Evolutionary conservation across 2,888 invertebrate species (phyloP), one percentile per base, ranked within the genome.

Genomic region (Neoitamus cyanurus): DNA sequence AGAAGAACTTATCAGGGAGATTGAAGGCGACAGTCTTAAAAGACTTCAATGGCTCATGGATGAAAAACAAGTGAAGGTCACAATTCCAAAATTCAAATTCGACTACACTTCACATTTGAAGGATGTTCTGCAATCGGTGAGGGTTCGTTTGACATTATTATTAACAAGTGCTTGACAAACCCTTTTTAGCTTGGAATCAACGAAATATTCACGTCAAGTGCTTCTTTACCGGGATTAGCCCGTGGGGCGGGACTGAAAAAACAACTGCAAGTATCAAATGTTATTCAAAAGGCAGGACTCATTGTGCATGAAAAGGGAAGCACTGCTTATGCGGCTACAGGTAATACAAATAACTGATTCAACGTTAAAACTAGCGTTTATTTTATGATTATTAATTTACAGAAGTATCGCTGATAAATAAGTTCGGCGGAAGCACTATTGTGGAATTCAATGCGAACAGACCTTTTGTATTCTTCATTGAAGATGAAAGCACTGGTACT

Each of bases 401-500:
- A 87, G 94, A 93, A 90, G 92, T 94, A 70, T 92, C 94, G 72
- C 91, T 96, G 48, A 94, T 93, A 11, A 95, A 96, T 90, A 96
- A 96, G 90, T 95, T 96, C 87, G 95, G 95, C 0, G 93, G 93
- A 84, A 92, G 93, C 46, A 92, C 92, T 36, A 90, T 91, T 3
- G 90, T 92, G 84, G 93, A 93, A 84, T 95, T 97, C 89, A 92
- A 93, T 69, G 96, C 94, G 1, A 94, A 94, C 89, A 95, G 93
- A 86, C 96, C 96, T 0, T 97, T 96, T 91, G 88, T 96, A 83
- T 96, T 96, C 91, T 95, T 95, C 90, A 95, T 97, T 86, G 95
- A 96, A 89, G 96, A 96, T 87, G 95, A 95, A 88, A 91, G 92
- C 0, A 94, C 94, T 0, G 94, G 94, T n/a, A 95, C 95, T 46